Base-by-base conservation (phyloP, 2,888 invertebrate species). In the Nomada flava region DNA sequence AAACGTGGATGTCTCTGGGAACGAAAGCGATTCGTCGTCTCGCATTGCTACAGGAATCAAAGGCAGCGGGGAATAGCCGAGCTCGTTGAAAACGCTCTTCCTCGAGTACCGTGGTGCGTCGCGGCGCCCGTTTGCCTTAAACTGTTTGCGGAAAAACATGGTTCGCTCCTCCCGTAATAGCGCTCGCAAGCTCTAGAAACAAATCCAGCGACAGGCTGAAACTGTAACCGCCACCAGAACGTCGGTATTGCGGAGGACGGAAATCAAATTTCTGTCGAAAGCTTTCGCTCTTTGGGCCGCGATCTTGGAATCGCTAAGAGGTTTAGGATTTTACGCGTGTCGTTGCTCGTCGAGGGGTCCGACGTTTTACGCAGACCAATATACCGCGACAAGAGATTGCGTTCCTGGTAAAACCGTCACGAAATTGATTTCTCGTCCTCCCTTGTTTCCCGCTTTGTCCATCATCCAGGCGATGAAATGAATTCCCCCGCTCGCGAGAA, bases 361-460 rank as follows among this genome's bases (percentile, higher is more conserved):
- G 53, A 57, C 78, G 68, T 78, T 85, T 82, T 57, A 63, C 65
- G 72, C 20, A 23, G 59, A 74, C 62, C 59, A 67, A 83, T 65
- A 62, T 50, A 23, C 20, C 26, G 50, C 9, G 73, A 26, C 47
- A 62, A 36, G 59, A 68, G 55, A 69, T 84, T 52, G 57, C 64
- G 63, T 67, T 70, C 53, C 52, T 3, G 2, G 47, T 15, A 2
- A 59, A 53, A 62, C 44, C 29, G n/a, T 53, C 42, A 20, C 64
- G 70, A 74, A 85, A 85, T 85, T 85, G 85, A 85, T 85, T 85
- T 74, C 68, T 76, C 60, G 29, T 18, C 42, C 67, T 75, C 65
- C 55, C 64, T 42, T 53, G 73, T 63, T 71, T 62, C 69, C 70
- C 73, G 44, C 68, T 63, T 79, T 74, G 78, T 83, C 67, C 64